Evolutionary conservation across 1,140 invertebrate species (phyloP), one percentile per base, ranked within the genome.

Genomic region (Drosophila murphyi): DNA sequence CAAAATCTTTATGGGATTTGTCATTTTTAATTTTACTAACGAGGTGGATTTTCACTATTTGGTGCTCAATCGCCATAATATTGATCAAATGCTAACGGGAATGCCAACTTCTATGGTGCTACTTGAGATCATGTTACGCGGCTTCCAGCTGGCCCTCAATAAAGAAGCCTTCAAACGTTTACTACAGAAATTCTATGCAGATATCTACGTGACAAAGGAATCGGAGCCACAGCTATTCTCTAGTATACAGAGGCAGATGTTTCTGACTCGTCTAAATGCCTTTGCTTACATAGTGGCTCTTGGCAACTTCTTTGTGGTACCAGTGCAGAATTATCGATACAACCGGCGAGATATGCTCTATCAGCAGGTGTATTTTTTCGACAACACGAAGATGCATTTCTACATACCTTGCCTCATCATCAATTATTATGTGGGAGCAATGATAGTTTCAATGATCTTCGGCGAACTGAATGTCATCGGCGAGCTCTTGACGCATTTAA

Each of bases 391-490:
- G 39, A 32, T 78, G 45, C 55, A 51, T 0, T 75, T 57, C 34
- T 91, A 69, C 31, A 47, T 91, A 2, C 81, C 85, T 1, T 20
- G 20, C 20, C 51, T 90, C 7, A 48, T 91, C 34, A 34, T 39
- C 34, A 81, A 82, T 34, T 72, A 87, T 5, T 91, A 77, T 80
- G 76, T 87, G 37, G 86, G 90, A 12, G 47, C 90, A 4, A 76
- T 83, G 4, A 80, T 91, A 12, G 82, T 76, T 7, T 72, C 72
- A 31, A 86, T 81, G 61, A 60, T 91, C 0, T 78, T 87, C 2
- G 85, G 86, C 4, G 90, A 91, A 7, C 60, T 91, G 2, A 91
- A 91, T 75, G 63, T 91, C 5, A 37, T 91, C 50, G 82, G 85
- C 7, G 86, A 81, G 37, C 48, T 90, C 7, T 82, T 91, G 70